Percentiles rank a stretch among this genome's conserved stretches.
Evolutionary conservation across 2,797 vertebrate species (phyloP).

Genomic region (Graptemys geographica): DNA sequence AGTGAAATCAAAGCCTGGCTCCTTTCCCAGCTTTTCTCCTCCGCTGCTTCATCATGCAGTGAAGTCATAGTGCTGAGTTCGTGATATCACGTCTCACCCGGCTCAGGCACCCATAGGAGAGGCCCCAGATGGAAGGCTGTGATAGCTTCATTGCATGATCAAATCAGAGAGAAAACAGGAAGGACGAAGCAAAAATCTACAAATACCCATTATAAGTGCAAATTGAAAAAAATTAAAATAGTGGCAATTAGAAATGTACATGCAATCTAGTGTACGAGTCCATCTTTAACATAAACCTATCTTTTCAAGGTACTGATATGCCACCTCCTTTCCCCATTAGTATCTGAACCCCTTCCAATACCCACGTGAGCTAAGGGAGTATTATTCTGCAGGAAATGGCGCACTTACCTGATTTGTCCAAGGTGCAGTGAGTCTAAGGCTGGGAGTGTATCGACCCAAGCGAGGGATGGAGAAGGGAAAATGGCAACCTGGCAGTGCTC

Average conservation of each 20-base stretch:
- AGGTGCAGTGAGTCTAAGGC: not conserved
- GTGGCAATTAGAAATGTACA: not conserved
- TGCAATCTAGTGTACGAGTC: not conserved
- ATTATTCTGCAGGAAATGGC: not conserved
- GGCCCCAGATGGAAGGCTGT: not conserved
- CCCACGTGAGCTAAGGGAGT: not conserved
- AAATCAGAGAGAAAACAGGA: not conserved
- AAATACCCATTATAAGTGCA: not conserved
- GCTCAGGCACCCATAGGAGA: not conserved
- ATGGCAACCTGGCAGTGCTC: rapidly evolving
- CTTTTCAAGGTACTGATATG: not conserved
- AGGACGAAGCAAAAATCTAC: not conserved
- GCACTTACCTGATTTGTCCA: not conserved
- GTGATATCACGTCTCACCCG: not conserved
- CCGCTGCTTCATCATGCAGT: not conserved
- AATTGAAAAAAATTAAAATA: not conserved
- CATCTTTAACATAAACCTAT: not conserved
- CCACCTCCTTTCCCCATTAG: not conserved
- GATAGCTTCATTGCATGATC: not conserved
- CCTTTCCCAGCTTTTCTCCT: conserved; percentile 44
- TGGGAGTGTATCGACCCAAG: not conserved
- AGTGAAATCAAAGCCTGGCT: conserved; percentile 15
- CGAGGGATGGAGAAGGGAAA: rapidly evolving
- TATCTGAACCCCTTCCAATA: not conserved
- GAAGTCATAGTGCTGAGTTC: not conserved